These are phyloP conservation scores for Trichogramma evanescens DNA, from an alignment of 2,888 invertebrate species.

Conservation along the genomic window DNA sequence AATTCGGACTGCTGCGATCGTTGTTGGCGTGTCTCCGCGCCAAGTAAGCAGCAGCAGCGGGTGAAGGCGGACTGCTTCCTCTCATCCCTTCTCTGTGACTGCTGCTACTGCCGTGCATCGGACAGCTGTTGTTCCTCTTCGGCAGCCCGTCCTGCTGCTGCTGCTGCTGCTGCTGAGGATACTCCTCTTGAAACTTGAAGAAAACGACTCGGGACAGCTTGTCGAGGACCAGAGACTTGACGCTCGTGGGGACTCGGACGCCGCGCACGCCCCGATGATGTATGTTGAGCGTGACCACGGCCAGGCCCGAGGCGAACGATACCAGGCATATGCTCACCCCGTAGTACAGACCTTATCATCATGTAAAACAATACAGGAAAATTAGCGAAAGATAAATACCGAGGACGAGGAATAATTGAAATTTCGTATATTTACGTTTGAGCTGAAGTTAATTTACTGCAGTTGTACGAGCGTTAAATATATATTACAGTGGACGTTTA, in stretches of 20 bases:
- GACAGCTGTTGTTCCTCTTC: neutral
- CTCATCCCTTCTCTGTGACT: too few species aligned
- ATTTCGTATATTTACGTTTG: too few species aligned
- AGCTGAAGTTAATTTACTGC: too few species aligned
- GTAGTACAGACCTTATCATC: slow-evolving; percentile 71
- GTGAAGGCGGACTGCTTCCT: too few species aligned
- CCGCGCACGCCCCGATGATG: slow-evolving; percentile 80
- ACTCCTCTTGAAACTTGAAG: slow-evolving; percentile 59
- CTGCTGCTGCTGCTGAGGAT: slow-evolving; percentile 28
- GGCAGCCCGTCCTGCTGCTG: slow-evolving; percentile 8
- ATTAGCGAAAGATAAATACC: too few species aligned
- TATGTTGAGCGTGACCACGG: slow-evolving; percentile 77
- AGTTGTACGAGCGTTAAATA: too few species aligned
- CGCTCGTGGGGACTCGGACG: slow-evolving; percentile 65
- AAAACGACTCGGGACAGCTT: slow-evolving; percentile 67
- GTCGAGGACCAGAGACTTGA: slow-evolving; percentile 67
- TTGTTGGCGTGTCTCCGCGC: slow-evolving; percentile 18
- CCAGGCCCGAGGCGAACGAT: slow-evolving; percentile 71
- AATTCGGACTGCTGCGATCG: slow-evolving; percentile 27
- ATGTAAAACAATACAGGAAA: too few species aligned
- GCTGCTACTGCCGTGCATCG: too few species aligned
- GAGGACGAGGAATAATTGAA: too few species aligned
- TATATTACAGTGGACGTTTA: too few species aligned
- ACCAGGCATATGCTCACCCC: slow-evolving; percentile 77
- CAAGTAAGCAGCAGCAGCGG: slow-evolving; percentile 9